A percentile compares a stretch with the other conserved stretches of the same genome.
Evolutionary conservation across 2,797 vertebrate species (phyloP).

Genomic region (Pristis pectinata): DNA sequence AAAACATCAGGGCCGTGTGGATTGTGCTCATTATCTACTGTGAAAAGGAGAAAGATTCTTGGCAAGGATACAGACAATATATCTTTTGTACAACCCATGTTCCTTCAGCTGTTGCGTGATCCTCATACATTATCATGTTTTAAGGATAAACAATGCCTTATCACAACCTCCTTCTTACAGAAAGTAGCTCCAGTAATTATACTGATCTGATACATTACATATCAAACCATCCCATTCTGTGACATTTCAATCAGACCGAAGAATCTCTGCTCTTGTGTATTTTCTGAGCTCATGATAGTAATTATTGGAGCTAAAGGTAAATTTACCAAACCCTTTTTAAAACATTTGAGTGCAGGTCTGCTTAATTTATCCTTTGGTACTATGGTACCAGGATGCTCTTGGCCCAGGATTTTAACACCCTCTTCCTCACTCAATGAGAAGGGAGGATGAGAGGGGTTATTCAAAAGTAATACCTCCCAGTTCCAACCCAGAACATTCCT

Average conservation of each 20-base stretch:
- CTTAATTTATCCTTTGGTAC: neutral
- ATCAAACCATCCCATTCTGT: neutral
- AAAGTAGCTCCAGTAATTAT: neutral
- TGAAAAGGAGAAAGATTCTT: neutral
- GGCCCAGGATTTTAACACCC: neutral
- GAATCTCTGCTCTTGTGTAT: neutral
- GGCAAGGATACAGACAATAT: neutral
- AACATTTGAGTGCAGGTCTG: neutral
- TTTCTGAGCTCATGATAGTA: neutral
- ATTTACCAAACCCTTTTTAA: neutral
- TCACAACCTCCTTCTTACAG: neutral
- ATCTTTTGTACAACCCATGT: neutral
- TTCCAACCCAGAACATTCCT: neutral
- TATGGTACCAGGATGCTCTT: neutral
- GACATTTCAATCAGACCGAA: neutral
- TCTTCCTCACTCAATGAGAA: neutral
- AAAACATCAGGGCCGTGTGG: neutral
- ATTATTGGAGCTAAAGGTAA: neutral
- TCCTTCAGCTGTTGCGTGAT: neutral
- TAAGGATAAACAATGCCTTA: neutral
- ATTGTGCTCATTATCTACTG: neutral
- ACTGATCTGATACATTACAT: neutral
- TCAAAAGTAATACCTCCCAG: neutral
- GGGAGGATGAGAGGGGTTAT: neutral
- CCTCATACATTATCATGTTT: neutral